Evolutionary conservation across 1,140 invertebrate species (phyloP).

Genomic region (Lasioglossum albipes): DNA sequence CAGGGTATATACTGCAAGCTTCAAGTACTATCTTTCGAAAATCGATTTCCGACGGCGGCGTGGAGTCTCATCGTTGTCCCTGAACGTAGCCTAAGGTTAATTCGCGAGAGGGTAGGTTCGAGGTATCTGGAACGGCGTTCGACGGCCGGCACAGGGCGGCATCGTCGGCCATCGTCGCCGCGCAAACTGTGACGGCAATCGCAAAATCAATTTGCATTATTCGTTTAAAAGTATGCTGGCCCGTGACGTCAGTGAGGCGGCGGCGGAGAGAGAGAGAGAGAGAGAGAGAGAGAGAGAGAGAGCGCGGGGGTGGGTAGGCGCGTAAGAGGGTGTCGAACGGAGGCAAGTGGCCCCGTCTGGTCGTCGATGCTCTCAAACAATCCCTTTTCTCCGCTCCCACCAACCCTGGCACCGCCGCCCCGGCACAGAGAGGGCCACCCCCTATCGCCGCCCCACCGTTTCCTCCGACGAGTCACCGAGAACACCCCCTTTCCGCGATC

Average conservation of each 20-base stretch:
- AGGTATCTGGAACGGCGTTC: too few species aligned
- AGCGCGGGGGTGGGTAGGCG: conserved; percentile 30
- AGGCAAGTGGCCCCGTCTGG: conserved; percentile 69
- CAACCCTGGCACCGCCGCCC: conserved; percentile 29
- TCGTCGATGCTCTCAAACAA: conserved; percentile 68
- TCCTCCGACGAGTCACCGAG: conserved; percentile 48
- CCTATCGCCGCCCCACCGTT: conserved; percentile 37
- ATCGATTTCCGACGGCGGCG: too few species aligned
- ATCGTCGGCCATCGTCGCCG: conserved; percentile 26
- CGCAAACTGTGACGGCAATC: conserved; percentile 58
- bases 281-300: conserved; percentile 24
- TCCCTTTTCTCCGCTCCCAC: conserved; percentile 59
- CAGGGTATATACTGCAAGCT: too few species aligned
- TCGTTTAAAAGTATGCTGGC: conserved; percentile 69
- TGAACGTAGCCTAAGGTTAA: too few species aligned
- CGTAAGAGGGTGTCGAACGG: conserved; percentile 63
- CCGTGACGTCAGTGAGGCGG: conserved; percentile 61
- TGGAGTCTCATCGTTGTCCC: too few species aligned
- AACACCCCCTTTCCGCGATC: conserved; percentile 59
- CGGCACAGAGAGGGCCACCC: conserved; percentile 11
- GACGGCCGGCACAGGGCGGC: too few species aligned
- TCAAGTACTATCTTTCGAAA: too few species aligned
- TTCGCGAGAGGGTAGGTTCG: too few species aligned
- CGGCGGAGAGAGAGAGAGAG: background rate
- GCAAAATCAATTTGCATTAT: conserved; percentile 73